Conservation (phyloP, 2,113 vertebrate genomes). For the Egretta garzetta region DNA sequence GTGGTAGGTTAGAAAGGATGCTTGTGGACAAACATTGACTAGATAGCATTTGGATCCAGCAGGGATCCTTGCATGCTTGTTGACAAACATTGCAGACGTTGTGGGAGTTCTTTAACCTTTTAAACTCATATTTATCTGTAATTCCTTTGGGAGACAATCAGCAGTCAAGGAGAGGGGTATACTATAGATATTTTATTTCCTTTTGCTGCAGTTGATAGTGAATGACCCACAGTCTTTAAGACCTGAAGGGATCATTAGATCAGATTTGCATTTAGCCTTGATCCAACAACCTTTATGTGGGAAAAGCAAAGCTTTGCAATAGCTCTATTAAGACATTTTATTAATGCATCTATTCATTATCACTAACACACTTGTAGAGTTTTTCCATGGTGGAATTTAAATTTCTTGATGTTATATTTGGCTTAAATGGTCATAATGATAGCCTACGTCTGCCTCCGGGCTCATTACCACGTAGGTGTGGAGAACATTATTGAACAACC, state of each 20-base stretch:
- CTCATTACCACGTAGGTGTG: neutral
- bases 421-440: neutral
- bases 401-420: neutral
- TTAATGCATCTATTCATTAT: slow-evolving; percentile 5
- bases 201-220: neutral
- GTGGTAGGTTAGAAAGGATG: neutral
- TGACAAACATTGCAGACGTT: neutral
- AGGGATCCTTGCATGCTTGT: neutral
- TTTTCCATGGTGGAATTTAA: neutral
- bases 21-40: neutral
- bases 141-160: neutral
- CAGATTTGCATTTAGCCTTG: neutral
- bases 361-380: neutral
- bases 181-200: neutral
- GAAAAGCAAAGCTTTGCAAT: neutral
- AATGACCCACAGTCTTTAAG: neutral
- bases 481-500: neutral
- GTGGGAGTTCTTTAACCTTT: neutral
- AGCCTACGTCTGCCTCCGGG: neutral
- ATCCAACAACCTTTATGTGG: neutral
- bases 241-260: neutral
- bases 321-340: neutral
- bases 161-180: neutral
- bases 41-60: neutral
- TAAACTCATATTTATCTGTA: neutral